phyloP scores from a whole-genome alignment of 1,140 invertebrate genomes.

The Papilio helenus region DNA sequence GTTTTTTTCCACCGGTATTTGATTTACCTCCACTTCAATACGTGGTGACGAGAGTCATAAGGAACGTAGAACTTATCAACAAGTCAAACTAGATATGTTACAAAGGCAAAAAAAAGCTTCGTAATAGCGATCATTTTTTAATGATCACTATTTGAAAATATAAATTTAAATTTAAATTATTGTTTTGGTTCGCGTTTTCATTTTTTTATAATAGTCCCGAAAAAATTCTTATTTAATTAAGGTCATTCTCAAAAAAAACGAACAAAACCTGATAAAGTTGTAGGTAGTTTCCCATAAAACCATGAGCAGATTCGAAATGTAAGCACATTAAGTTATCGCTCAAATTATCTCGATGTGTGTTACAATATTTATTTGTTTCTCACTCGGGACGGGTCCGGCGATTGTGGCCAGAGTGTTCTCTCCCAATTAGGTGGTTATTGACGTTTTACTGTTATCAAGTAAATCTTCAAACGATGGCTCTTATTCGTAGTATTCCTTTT shows the following conservation, averaged over 20 bases:
- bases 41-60: neutral
- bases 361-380: conserved; percentile 83
- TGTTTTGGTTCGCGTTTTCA: neutral
- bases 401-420: conserved; percentile 75
- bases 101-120: neutral
- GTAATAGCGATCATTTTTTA: no score
- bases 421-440: conserved; percentile 83
- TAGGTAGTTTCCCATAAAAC: conserved; percentile 79
- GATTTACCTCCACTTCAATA: neutral
- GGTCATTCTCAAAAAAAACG: conserved; percentile 1
- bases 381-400: conserved; percentile 63
- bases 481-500: conserved; percentile 62
- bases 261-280: conserved; percentile 55
- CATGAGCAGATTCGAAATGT: conserved; percentile 81
- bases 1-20: neutral
- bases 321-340: conserved; percentile 81
- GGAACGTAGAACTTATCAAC: neutral
- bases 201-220: neutral
- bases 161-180: neutral
- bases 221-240: conserved; percentile 34
- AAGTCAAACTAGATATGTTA: neutral
- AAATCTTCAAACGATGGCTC: conserved; percentile 67
- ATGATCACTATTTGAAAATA: neutral
- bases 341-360: conserved; percentile 78
- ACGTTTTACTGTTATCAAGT: conserved; percentile 80